Conservation (phyloP, 2,113 vertebrate species). For the Limanda limanda region DNA sequence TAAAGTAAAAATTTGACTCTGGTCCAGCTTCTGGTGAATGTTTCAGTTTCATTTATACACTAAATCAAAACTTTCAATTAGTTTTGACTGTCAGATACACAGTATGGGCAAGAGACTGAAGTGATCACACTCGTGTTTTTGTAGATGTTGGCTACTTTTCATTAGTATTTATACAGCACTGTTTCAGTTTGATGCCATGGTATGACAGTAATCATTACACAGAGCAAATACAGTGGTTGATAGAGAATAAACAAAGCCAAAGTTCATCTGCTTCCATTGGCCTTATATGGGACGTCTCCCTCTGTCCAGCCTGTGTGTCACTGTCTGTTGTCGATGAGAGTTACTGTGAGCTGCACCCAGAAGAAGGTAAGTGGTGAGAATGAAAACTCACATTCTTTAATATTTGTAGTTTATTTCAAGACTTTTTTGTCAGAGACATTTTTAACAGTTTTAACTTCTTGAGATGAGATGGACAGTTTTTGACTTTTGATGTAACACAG, state of each 20-base stretch:
- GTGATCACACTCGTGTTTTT: background rate
- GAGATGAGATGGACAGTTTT: background rate
- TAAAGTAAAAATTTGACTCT: background rate
- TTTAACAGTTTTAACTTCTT: background rate
- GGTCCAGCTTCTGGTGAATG: background rate
- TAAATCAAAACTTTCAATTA: background rate
- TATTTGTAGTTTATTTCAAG: background rate
- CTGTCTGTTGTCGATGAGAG: background rate
- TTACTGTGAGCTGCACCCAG: background rate
- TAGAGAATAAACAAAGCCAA: conserved; percentile 66
- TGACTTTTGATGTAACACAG: background rate
- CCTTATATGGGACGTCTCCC: conserved; percentile 15
- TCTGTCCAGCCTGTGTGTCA: background rate
- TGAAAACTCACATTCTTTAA: background rate
- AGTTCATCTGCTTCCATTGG: conserved; percentile 48
- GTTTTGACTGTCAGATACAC: no score
- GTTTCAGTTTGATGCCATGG: background rate
- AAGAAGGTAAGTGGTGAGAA: conserved; percentile 40
- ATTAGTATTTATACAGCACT: no score
- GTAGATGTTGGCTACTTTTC: no score
- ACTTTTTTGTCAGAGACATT: background rate
- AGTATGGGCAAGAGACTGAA: no score
- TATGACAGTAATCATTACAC: conserved; percentile 45
- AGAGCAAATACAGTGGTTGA: conserved; percentile 29
- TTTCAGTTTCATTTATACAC: no score